Percentiles rank a stretch among this genome's conserved stretches.
Evolutionary conservation across 2,113 vertebrate genomes (phyloP).

Genomic region (Cepphus grylle): DNA sequence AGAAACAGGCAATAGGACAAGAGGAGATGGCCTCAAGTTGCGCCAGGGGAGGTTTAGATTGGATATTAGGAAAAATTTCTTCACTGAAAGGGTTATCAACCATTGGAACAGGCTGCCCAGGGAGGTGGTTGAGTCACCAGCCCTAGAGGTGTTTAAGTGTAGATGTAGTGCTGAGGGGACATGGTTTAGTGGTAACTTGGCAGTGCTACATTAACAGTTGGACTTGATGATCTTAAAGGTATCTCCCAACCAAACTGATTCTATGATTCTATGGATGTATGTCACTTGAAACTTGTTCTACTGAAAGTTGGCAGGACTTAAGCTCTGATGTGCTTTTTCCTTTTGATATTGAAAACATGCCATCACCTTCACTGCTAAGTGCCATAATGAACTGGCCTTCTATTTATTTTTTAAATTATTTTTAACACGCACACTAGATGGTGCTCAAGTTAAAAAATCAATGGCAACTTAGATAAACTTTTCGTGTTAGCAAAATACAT

Average conservation of each 20-base stretch:
- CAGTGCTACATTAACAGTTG: background rate
- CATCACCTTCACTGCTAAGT: background rate
- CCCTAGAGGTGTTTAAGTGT: background rate
- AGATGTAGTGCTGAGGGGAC: background rate
- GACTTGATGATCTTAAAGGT: background rate
- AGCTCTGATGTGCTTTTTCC: background rate
- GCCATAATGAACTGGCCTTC: background rate
- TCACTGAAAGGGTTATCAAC: background rate
- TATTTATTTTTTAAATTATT: background rate
- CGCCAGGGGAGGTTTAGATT: background rate
- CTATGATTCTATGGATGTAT: background rate
- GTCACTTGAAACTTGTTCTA: background rate
- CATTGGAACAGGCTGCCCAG: background rate
- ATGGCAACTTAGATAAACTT: background rate
- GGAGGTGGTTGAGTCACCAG: background rate
- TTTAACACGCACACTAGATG: constrained; percentile 53
- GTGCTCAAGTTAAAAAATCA: constrained; percentile 61
- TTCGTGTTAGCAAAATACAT: background rate
- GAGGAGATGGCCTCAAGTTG: background rate
- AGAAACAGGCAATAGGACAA: background rate
- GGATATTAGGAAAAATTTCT: background rate
- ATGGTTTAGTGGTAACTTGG: background rate
- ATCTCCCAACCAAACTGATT: background rate
- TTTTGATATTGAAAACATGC: background rate
- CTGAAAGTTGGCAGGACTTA: background rate